These are phyloP conservation scores for Numenius phaeopus DNA, from an alignment of 2,797 vertebrate genomes.

Conservation along the genomic window DNA sequence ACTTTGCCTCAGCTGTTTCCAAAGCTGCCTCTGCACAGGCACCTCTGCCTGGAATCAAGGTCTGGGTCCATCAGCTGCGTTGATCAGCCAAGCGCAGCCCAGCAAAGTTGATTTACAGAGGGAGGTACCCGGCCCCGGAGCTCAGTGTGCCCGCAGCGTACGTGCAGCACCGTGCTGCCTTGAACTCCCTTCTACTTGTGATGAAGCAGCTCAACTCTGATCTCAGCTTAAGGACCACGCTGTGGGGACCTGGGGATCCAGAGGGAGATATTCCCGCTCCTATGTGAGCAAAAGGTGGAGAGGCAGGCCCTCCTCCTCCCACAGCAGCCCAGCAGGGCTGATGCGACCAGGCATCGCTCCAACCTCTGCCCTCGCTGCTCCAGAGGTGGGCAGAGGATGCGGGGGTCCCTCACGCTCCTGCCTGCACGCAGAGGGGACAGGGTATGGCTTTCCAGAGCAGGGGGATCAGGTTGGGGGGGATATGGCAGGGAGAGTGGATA, in stretches of 20 bases:
- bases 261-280: rapidly evolving
- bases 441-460: background rate
- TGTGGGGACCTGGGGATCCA: background rate
- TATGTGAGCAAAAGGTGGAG: background rate
- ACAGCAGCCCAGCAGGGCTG: rapidly evolving
- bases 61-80: background rate
- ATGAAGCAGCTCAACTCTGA: background rate
- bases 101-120: background rate
- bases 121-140: background rate
- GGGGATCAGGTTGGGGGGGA: too few relatives aligned
- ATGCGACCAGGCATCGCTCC: background rate
- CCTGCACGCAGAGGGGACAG: background rate
- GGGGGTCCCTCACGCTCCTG: rapidly evolving
- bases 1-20: background rate
- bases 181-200: background rate
- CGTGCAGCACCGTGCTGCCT: rapidly evolving
- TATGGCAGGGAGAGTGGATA: background rate
- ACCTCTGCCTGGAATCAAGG: background rate
- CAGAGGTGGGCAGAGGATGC: background rate
- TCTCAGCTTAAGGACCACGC: background rate
- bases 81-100: rapidly evolving
- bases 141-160: rapidly evolving
- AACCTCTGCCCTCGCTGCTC: rapidly evolving
- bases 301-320: background rate
- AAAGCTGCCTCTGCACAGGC: background rate